Evolutionary conservation across 2,113 vertebrate species (phyloP).

Genomic region (Scomber japonicus): DNA sequence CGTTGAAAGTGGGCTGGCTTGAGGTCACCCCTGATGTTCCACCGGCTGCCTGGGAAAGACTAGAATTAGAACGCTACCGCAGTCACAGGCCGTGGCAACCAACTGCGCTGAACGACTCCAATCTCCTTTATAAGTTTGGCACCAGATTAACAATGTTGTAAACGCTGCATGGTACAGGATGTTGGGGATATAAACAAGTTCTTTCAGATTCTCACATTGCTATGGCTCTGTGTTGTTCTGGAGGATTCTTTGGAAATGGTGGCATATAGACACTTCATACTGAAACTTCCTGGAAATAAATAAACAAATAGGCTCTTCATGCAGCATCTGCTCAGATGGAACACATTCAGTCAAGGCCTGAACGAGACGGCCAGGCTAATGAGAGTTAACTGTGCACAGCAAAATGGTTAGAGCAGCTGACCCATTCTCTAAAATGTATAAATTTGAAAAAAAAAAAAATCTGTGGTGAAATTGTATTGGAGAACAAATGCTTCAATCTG

Average conservation of each 20-base stretch:
- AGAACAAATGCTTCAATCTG: conserved; percentile 11
- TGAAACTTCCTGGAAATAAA: conserved; percentile 73
- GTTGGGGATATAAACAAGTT: conserved; percentile 60
- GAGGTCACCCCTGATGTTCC: conserved; percentile 78
- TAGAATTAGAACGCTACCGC: conserved; percentile 67
- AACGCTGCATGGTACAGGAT: conserved; percentile 60
- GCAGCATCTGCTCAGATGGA: conserved; percentile 80
- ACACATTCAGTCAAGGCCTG: conserved; percentile 65
- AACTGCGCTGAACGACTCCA: conserved; percentile 58
- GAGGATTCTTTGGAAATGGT: conserved; percentile 57
- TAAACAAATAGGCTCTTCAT: conserved; percentile 73
- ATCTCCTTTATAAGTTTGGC: conserved; percentile 75
- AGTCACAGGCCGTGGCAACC: conserved; percentile 65
- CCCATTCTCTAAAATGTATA: conserved; percentile 42
- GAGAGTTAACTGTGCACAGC: conserved; percentile 73
- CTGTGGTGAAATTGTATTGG: not conserved
- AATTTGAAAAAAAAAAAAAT: not conserved
- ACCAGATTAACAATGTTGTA: conserved; percentile 74
- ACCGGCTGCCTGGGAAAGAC: conserved; percentile 68
- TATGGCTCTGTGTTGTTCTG: conserved; percentile 50
- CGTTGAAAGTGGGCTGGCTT: conserved; percentile 70
- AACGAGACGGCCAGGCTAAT: conserved; percentile 73
- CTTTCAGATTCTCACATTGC: conserved; percentile 41
- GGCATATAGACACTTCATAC: conserved; percentile 54
- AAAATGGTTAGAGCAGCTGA: conserved; percentile 69